These are phyloP conservation scores for Homarus gammarus DNA, from an alignment of 2,888 invertebrate species.

Conservation along the genomic window DNA sequence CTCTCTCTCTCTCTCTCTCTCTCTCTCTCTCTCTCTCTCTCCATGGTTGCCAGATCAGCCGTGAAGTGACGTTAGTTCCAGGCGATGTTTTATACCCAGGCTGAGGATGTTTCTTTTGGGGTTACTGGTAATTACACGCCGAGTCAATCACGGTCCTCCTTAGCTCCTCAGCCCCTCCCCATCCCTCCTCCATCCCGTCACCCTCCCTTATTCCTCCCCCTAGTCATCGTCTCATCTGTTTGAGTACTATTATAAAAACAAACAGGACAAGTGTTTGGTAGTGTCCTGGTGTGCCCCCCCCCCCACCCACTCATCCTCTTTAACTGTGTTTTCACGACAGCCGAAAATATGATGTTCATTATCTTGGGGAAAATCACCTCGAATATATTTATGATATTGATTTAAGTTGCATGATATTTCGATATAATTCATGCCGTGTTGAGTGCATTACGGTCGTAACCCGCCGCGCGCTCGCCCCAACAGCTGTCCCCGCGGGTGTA, in stretches of 20 bases:
- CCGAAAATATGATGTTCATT: slow-evolving; percentile 35
- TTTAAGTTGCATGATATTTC: slow-evolving; percentile 34
- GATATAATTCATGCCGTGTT: slow-evolving; percentile 30
- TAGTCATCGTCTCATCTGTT: not conserved
- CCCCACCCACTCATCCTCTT: not conserved
- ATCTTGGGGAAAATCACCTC: slow-evolving; percentile 12
- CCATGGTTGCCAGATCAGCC: slow-evolving; percentile 10
- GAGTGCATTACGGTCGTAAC: slow-evolving; percentile 21
- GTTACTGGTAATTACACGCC: slow-evolving; percentile 13
- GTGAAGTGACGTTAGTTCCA: not conserved
- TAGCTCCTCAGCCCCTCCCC: not conserved
- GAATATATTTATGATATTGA: slow-evolving; percentile 42
- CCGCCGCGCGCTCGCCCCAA: slow-evolving; percentile 2
- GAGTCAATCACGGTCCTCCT: slow-evolving; percentile 6
- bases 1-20: not conserved
- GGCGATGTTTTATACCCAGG: not conserved
- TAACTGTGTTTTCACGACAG: not conserved
- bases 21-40: no score
- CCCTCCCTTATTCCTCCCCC: not conserved
- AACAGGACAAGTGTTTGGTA: no score
- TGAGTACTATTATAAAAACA: not conserved
- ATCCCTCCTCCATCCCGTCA: not conserved
- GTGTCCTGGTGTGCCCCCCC: not conserved
- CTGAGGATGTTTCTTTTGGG: slow-evolving; percentile 13
- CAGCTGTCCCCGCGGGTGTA: not conserved